Evolutionary conservation across 2,888 invertebrate species (phyloP).

Genomic region (Drosophila cognata): DNA sequence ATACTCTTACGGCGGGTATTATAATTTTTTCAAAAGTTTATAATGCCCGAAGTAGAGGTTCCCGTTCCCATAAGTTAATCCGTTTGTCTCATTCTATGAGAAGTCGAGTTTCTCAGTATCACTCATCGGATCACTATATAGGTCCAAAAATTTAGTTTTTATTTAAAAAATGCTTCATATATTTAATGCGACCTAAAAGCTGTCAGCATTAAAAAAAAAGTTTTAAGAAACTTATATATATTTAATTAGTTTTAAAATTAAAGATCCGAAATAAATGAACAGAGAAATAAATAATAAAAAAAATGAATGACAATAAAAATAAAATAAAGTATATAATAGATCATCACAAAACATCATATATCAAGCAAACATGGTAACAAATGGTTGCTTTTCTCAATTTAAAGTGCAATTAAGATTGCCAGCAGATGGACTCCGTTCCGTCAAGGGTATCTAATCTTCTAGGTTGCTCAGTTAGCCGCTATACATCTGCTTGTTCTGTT

Average conservation of each 20-base stretch:
- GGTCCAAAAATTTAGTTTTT: too few species aligned
- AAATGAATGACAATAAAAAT: neutral
- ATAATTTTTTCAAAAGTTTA: too few species aligned
- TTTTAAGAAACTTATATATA: too few species aligned
- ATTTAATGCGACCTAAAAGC: too few species aligned
- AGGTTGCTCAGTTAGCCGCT: neutral
- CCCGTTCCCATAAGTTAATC: neutral
- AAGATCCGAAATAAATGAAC: too few species aligned
- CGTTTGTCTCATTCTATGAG: neutral
- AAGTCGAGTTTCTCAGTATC: neutral
- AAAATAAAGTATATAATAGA: neutral
- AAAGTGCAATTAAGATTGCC: neutral
- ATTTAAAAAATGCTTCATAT: too few species aligned
- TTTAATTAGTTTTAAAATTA: too few species aligned
- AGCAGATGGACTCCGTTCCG: neutral
- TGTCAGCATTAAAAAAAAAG: too few species aligned
- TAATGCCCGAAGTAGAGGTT: neutral
- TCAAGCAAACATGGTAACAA: neutral
- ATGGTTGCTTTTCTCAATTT: neutral
- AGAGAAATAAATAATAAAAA: too few species aligned
- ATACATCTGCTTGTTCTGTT: neutral
- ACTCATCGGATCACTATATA: too few species aligned
- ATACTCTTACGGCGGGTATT: neutral
- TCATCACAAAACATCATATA: neutral
- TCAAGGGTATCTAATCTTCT: neutral